Conservation (phyloP, 2,113 vertebrate genomes). For the Phoxinus phoxinus region DNA sequence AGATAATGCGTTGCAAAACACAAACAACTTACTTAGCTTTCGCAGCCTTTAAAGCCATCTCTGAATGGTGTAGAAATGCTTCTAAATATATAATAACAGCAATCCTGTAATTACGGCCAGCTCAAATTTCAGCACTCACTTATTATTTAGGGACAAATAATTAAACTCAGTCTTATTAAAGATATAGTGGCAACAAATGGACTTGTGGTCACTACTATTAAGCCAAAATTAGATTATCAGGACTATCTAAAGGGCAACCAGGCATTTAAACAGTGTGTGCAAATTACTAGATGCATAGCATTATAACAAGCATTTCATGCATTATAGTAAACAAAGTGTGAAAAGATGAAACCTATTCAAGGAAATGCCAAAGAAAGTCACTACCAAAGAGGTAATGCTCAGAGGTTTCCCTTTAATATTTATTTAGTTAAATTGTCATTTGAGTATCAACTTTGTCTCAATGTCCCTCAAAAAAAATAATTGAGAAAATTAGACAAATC, state of each 20-base stretch:
- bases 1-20: constrained; percentile 69
- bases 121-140: constrained; percentile 40
- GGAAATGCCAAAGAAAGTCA: background rate
- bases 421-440: background rate
- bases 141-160: constrained; percentile 40
- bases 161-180: constrained; percentile 46
- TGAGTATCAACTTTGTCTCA: too few species aligned
- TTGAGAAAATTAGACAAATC: too few species aligned
- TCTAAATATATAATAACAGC: constrained; percentile 55
- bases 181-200: constrained; percentile 6
- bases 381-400: background rate
- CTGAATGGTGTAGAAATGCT: constrained; percentile 66
- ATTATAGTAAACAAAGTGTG: background rate
- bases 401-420: background rate
- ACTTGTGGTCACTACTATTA: constrained; percentile 30
- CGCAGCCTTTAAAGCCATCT: constrained; percentile 66
- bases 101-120: constrained; percentile 62
- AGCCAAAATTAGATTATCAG: background rate
- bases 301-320: background rate
- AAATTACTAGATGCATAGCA: constrained; percentile 9
- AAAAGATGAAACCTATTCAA: background rate
- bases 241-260: constrained; percentile 1
- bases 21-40: constrained; percentile 76
- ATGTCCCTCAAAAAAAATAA: too few species aligned
- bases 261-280: constrained; percentile 7